Evolutionary conservation across 2,113 vertebrate genomes (phyloP), one percentile per base, ranked within the genome.

Genomic region (Xiphophorus couchianus): DNA sequence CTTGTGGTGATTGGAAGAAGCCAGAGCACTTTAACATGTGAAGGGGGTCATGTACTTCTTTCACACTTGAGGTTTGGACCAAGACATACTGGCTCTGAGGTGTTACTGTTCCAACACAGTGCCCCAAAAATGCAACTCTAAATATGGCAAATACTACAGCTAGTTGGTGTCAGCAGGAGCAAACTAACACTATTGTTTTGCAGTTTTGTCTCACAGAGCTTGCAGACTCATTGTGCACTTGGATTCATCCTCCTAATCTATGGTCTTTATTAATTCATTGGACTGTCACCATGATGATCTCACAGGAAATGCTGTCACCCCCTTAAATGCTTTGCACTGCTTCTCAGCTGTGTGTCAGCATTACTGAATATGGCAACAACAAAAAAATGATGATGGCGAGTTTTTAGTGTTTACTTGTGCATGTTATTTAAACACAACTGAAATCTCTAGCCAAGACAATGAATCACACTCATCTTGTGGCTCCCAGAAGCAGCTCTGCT

Each of bases 401-500:
- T 73, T 65, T 62, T 58, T 54, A 62, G 25, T 74, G 74, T 77
- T 85, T 71, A 76, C 64, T 84, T 66, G 39, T 71, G 28, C 44
- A 19, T 74, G 64, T 54, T 66, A 77, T 73, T 66, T 71, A 67
- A 81, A 64, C 62, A 70, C 66, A 66, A 66, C 31, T 51, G 39
- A 63, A 83, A 71, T 74, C 28, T 35, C 31, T 39, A 39, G 70
- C 66, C 62, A 76, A 44, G 22, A 78, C 25, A 64, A 65, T 44
- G 37, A 76, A 77, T 84, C 61, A 76, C 54, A 62, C 42, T 48
- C 33, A 76, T 71, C 66, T 54, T 81, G 75, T 70, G 68, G 48
- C 69, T 78, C 35, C 65, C 73, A 22, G 25, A 83, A 83, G 69
- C 66, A 71, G 42, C 28, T n/a, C 62, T 31, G 60, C 14, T 68